Evolutionary conservation across 2,797 vertebrate genomes (phyloP).

Genomic region (Cryptoprocta ferox): DNA sequence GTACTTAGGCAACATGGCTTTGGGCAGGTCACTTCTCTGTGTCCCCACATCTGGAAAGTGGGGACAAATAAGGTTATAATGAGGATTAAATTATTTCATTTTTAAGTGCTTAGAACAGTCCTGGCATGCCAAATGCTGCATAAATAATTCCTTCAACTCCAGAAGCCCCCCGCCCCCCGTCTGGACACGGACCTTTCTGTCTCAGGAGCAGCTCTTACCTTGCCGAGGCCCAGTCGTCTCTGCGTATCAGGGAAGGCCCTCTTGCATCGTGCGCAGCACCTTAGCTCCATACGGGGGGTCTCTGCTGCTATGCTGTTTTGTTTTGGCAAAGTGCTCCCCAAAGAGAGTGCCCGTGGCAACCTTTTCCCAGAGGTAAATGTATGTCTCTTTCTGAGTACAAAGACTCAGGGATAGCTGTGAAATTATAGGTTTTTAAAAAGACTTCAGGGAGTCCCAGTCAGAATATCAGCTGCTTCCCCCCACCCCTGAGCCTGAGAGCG

Average conservation of each 20-base stretch:
- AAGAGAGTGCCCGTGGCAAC: not conserved
- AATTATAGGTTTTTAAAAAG: not conserved
- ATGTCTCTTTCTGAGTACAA: not conserved
- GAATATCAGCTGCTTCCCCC: not conserved
- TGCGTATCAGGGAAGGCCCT: not conserved
- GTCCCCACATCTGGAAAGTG: not conserved
- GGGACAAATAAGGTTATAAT: not conserved
- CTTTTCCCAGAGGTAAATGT: not conserved
- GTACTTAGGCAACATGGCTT: not conserved
- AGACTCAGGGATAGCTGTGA: not conserved
- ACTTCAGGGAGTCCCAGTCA: not conserved
- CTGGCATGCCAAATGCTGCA: not conserved
- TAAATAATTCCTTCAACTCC: not conserved
- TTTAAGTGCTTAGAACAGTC: not conserved
- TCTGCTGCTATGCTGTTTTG: not conserved
- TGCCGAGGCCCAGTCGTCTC: not conserved
- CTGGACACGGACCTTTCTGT: not conserved
- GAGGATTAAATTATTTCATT: not conserved
- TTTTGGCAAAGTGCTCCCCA: not conserved
- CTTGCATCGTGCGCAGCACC: not conserved
- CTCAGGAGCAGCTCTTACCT: not conserved
- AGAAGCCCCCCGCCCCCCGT: too few relatives aligned
- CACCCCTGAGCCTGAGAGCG: not conserved
- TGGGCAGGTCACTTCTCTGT: not conserved
- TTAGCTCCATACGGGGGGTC: not conserved